phyloP scores from a whole-genome alignment of 2,797 vertebrate species.

The Anabacerthia variegaticeps region DNA sequence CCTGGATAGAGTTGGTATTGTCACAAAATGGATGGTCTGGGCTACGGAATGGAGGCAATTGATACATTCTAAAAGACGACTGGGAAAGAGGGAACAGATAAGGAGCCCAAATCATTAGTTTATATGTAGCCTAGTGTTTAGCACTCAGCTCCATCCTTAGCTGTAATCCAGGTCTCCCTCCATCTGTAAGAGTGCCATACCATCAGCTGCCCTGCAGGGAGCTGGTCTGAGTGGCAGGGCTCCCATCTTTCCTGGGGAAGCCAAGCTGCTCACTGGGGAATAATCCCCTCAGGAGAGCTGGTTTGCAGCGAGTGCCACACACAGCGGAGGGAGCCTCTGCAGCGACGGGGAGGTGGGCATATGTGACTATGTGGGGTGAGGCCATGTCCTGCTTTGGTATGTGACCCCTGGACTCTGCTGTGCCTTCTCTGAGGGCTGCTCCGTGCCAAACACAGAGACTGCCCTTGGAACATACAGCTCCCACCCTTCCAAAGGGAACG shows the following conservation, averaged over 20 bases:
- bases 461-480: accelerated
- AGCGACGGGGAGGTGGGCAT: accelerated
- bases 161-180: not conserved
- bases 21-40: not conserved
- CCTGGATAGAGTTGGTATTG: not conserved
- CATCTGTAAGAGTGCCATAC: not conserved
- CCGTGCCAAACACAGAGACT: accelerated
- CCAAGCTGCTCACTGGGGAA: not conserved
- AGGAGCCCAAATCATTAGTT: not conserved
- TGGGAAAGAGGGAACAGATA: not conserved
- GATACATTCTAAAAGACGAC: not conserved
- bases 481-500: not conserved
- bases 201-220: not conserved
- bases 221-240: not conserved
- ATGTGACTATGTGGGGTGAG: not conserved
- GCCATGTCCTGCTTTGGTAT: not conserved
- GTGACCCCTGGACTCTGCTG: not conserved
- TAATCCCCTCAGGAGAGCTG: not conserved
- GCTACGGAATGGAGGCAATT: not conserved
- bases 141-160: not conserved
- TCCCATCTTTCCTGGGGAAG: not conserved
- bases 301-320: accelerated
- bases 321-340: accelerated
- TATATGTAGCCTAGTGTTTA: not conserved
- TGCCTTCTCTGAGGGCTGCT: not conserved